Evolutionary conservation across 2,888 invertebrate genomes (phyloP).

Genomic region (Eremobia ochroleuca): DNA sequence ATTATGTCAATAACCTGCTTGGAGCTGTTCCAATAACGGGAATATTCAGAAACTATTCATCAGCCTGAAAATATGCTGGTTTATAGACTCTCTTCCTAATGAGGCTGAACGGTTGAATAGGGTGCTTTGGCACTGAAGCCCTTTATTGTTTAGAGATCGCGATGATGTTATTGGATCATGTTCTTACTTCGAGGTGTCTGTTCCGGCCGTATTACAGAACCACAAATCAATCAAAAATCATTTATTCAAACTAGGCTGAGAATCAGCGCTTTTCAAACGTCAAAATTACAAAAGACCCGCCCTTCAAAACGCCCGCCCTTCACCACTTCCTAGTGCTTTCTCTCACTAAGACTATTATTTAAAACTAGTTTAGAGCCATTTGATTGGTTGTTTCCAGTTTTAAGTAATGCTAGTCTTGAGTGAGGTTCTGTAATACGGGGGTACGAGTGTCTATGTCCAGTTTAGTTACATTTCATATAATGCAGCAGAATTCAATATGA

Average conservation of each 20-base stretch:
- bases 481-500: background rate
- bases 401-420: background rate
- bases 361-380: background rate
- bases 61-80: slow-evolving; percentile 26
- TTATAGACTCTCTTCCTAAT: slow-evolving; percentile 49
- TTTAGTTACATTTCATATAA: background rate
- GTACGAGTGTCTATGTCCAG: background rate
- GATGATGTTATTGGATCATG: background rate
- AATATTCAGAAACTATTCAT: slow-evolving; percentile 56
- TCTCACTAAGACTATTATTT: too few relatives aligned
- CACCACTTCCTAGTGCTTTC: too few relatives aligned
- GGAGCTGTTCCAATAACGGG: slow-evolving; percentile 64
- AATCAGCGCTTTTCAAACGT: too few relatives aligned
- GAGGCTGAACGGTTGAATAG: slow-evolving; percentile 34
- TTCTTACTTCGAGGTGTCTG: background rate
- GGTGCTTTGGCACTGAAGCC: slow-evolving; percentile 20
- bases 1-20: slow-evolving; percentile 73
- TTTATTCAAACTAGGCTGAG: too few relatives aligned
- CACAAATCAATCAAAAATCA: too few relatives aligned
- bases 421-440: background rate
- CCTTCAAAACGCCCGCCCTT: too few relatives aligned
- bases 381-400: background rate
- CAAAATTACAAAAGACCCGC: too few relatives aligned
- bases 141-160: background rate
- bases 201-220: background rate